These are phyloP conservation scores for Bagarius yarrelli DNA, from an alignment of 2,113 vertebrate species.

Conservation along the genomic window DNA sequence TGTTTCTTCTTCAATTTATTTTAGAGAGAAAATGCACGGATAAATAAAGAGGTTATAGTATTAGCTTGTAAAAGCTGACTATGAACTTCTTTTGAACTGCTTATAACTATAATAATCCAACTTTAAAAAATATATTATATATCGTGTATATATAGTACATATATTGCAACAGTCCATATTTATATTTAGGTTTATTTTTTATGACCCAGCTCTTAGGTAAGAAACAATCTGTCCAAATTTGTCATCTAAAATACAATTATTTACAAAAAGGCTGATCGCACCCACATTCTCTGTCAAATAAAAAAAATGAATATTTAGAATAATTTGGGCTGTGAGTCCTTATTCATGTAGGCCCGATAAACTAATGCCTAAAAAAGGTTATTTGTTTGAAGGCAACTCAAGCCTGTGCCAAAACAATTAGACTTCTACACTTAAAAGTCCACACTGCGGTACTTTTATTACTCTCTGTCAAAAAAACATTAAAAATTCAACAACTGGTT, in stretches of 20 bases:
- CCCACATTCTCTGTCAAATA: conserved; percentile 41
- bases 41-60: neutral
- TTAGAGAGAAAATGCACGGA: neutral
- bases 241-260: too few species aligned
- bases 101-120: too few species aligned
- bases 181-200: too few species aligned
- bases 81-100: too few species aligned
- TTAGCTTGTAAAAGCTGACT: neutral
- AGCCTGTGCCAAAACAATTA: neutral
- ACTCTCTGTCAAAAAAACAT: neutral
- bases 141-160: too few species aligned
- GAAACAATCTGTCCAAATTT: too few species aligned
- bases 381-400: neutral
- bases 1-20: neutral
- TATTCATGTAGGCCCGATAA: neutral
- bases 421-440: too few species aligned
- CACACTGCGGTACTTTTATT: neutral
- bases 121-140: too few species aligned
- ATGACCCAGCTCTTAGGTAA: too few species aligned
- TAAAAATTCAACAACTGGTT: neutral
- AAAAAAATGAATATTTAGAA: conserved; percentile 7
- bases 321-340: neutral
- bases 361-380: conserved; percentile 1
- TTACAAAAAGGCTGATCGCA: conserved; percentile 40
- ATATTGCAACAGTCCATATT: too few species aligned